A percentile compares a stretch with the other conserved stretches of the same genome.
These are phyloP conservation scores for Melanotaenia duboulayi DNA, from an alignment of 2,113 vertebrate species.

Conservation along the genomic window DNA sequence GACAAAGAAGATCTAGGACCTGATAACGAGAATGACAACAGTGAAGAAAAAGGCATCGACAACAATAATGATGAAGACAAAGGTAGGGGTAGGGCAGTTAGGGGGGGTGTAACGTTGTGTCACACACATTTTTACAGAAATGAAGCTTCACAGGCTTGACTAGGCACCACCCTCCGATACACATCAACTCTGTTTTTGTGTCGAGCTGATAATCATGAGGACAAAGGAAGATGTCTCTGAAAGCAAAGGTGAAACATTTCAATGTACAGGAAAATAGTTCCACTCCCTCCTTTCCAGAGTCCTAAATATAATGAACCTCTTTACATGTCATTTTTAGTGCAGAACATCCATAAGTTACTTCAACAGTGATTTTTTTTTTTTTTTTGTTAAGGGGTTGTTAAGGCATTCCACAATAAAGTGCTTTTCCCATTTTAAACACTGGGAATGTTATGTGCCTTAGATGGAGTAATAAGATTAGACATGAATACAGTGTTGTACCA, in stretches of 20 bases:
- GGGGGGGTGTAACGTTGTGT: background rate
- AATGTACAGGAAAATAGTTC: background rate
- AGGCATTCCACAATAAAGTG: no score
- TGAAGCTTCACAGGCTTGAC: background rate
- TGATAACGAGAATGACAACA: background rate
- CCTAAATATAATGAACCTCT: no score
- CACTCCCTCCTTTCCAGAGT: no score
- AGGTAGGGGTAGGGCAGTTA: conserved; percentile 40
- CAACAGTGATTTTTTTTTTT: no score
- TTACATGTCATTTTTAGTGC: no score
- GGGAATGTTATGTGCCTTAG: background rate
- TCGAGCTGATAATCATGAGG: background rate
- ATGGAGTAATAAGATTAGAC: conserved; percentile 19
- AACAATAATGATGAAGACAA: conserved; percentile 37
- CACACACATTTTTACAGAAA: background rate
- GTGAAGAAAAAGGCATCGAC: conserved; percentile 11
- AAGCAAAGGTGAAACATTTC: background rate
- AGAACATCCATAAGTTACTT: no score
- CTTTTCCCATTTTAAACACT: no score
- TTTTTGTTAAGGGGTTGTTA: no score
- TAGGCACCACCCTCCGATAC: background rate
- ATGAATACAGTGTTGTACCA: background rate
- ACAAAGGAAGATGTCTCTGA: background rate
- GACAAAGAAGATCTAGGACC: conserved; percentile 3
- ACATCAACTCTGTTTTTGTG: background rate